Evolutionary conservation across 2,888 invertebrate species (phyloP).

Genomic region (Chrysolina oricalcia): DNA sequence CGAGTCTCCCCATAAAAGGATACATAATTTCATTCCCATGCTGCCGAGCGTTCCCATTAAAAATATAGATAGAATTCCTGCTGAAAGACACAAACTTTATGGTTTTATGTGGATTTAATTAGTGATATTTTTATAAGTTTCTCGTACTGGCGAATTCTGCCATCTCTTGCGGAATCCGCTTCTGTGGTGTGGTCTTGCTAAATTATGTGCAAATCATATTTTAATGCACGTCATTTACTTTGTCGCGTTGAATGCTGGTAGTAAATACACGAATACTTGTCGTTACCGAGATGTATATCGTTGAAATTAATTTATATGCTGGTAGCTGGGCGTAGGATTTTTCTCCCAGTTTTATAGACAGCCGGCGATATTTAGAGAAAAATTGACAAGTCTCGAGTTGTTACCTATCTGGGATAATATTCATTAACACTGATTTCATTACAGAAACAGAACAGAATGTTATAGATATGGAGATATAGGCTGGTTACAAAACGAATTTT

Average conservation of each 20-base stretch:
- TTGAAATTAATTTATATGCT: conserved; percentile 29
- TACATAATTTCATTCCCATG: conserved; percentile 32
- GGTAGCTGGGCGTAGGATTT: conserved; percentile 1
- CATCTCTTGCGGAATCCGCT: conserved; percentile 10
- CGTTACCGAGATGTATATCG: conserved; percentile 30
- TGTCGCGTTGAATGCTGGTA: conserved; percentile 23
- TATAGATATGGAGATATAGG: too few species aligned
- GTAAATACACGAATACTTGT: conserved; percentile 30
- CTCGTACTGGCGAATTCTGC: conserved; percentile 3
- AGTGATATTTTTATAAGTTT: conserved; percentile 30
- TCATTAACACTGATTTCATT: background rate
- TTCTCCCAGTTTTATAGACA: background rate
- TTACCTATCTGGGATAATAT: background rate
- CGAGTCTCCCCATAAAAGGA: conserved; percentile 18
- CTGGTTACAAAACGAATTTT: too few species aligned
- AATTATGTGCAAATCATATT: conserved; percentile 37
- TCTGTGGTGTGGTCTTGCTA: conserved; percentile 36
- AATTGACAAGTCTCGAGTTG: background rate
- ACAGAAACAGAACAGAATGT: background rate
- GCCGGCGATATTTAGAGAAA: background rate
- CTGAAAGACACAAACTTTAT: conserved; percentile 30
- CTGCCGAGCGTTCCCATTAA: conserved; percentile 15
- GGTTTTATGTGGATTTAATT: conserved; percentile 33
- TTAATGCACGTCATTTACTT: conserved; percentile 33
- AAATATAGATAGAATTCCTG: conserved; percentile 32